Percentiles rank a stretch among this genome's conserved stretches.
Evolutionary conservation across 2,797 vertebrate genomes (phyloP).

Genomic region (Sebastes diploproa): DNA sequence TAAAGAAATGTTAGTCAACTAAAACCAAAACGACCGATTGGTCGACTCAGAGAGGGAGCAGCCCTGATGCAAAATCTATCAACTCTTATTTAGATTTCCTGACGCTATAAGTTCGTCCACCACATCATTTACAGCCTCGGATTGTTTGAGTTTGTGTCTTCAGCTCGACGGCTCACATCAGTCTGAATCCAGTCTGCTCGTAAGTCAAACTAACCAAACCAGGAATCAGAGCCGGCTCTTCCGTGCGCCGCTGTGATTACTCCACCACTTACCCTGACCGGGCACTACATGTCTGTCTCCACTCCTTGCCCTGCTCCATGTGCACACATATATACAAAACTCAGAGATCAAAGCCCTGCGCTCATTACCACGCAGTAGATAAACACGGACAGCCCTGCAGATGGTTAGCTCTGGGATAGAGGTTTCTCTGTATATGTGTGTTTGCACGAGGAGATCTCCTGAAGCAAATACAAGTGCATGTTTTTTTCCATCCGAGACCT

Average conservation of each 20-base stretch:
- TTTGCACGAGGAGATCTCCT: conserved; percentile 45
- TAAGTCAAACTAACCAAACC: conserved; percentile 34
- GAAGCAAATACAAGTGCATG: conserved; percentile 28
- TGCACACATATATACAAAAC: conserved; percentile 67
- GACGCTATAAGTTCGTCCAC: background rate
- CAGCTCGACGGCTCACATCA: conserved; percentile 1
- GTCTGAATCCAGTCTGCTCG: conserved; percentile 12
- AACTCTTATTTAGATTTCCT: background rate
- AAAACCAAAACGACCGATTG: fast-evolving
- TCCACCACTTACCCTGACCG: conserved; percentile 38
- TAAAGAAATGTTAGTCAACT: no score
- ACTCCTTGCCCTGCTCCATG: conserved; percentile 49
- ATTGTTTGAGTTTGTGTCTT: conserved; percentile 11
- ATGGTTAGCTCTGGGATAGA: conserved; percentile 56
- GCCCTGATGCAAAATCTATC: background rate
- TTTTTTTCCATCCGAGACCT: conserved; percentile 37
- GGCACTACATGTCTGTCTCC: conserved; percentile 59
- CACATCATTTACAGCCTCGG: background rate
- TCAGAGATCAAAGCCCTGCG: conserved; percentile 63
- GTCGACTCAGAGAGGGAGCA: no score
- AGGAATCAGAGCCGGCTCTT: conserved; percentile 54
- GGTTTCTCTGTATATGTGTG: conserved; percentile 55
- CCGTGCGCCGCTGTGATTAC: conserved; percentile 49
- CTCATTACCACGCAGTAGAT: conserved; percentile 64
- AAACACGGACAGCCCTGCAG: conserved; percentile 68